phyloP scores from a whole-genome alignment of 1,140 invertebrate species.

The Bactericera cockerelli region DNA sequence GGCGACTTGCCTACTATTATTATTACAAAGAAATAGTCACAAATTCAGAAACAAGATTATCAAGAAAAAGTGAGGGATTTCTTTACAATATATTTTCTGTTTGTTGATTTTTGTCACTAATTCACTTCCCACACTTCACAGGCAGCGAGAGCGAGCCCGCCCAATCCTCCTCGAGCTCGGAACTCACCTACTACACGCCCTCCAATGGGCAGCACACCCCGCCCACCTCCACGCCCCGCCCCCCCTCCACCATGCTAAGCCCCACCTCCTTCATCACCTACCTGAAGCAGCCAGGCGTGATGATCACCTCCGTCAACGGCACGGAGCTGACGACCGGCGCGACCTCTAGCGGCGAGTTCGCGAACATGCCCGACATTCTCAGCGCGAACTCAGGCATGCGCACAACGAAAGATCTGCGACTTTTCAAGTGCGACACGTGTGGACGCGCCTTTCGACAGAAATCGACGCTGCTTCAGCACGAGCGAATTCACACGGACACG shows the following conservation, averaged over 20 bases:
- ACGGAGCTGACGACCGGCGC: slow-evolving; percentile 30
- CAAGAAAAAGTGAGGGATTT: too few species aligned
- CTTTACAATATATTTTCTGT: too few species aligned
- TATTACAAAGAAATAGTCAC: too few species aligned
- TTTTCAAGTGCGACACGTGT: slow-evolving; percentile 72
- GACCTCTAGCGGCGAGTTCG: slow-evolving; percentile 25
- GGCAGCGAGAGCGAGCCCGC: slow-evolving; percentile 5
- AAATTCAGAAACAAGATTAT: too few species aligned
- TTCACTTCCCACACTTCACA: neutral
- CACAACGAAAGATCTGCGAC: slow-evolving; percentile 37
- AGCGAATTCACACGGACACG: slow-evolving; percentile 68
- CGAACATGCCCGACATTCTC: slow-evolving; percentile 46
- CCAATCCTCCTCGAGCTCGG: neutral
- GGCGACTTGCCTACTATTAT: too few species aligned
- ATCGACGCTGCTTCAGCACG: slow-evolving; percentile 65
- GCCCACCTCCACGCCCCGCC: slow-evolving; percentile 11
- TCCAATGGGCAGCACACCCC: too few species aligned
- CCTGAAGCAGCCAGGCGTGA: slow-evolving; percentile 58
- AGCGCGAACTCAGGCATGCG: slow-evolving; percentile 31
- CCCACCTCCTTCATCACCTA: slow-evolving; percentile 66
- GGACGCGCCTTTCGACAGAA: slow-evolving; percentile 78
- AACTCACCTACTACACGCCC: neutral
- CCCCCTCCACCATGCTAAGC: slow-evolving; percentile 46
- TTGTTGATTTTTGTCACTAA: too few species aligned
- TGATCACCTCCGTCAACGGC: slow-evolving; percentile 48